Base-by-base conservation (phyloP, 2,888 invertebrate species). In the Lasioglossum morio region DNA sequence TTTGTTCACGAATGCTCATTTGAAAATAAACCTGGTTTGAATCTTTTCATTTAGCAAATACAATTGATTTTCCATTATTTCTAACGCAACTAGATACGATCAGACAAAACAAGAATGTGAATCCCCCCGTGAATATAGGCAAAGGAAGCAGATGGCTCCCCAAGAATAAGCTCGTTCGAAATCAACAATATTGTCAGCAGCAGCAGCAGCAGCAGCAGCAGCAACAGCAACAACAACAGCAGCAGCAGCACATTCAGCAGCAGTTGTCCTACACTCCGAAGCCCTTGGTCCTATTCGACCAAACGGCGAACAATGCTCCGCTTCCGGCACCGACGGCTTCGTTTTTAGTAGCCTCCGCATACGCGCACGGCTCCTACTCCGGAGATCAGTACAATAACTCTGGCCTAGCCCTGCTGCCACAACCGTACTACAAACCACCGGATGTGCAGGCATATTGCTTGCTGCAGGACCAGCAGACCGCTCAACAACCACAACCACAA, bases 371-470 rank as follows among this genome's bases (percentile, higher is more conserved):
- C 37, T 90, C 93, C 4, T 93, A 92, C 46, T 84, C 92, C 4
- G 86, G 80, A 46, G 94, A 94, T n/a, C 91, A 91, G 73, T 94
- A 93, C 85, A 90, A 86, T n/a, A 87, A 88, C 34, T 87, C 93
- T 5, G 92, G 89, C 5, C 80, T 92, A 3, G 77, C 92, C 2
- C 75, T 94, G 46, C 81, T 94, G 57, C 92, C 94, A 0, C 94
- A 93, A 72, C 86, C 94, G 0, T 94, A 93, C 78, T 93, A 91
- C 76, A 94, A 94, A 23, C 90, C 93, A 0, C 89, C 91, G 14
- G 93, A 94, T n/a, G 82, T 92, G 23, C 93, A 93, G 77, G 85
- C 93, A 0, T 90, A 92, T 66, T 93, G 93, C 40, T 43, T 94
- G 4, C 79, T 94, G 5, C 93, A 92, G 70, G 94, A 94, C 48